Percentiles rank a stretch among this genome's conserved stretches.
These are phyloP conservation scores for Todiramphus chloris DNA, from an alignment of 2,113 vertebrate genomes.

Conservation along the genomic window DNA sequence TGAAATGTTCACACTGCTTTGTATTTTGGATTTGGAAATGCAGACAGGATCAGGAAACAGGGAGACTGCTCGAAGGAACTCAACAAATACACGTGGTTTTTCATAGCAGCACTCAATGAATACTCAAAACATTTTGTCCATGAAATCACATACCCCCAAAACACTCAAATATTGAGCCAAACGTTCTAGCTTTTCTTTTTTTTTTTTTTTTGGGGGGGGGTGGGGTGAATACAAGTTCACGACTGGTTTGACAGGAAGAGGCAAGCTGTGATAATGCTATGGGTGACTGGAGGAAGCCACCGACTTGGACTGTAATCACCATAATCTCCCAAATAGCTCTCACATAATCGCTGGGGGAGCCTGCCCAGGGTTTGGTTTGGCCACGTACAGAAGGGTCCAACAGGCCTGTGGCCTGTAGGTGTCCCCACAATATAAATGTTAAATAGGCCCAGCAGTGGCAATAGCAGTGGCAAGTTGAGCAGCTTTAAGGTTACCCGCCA, in stretches of 20 bases:
- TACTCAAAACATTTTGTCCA: background rate
- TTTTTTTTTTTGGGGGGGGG: background rate
- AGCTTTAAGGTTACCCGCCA: background rate
- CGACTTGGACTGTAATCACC: background rate
- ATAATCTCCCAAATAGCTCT: background rate
- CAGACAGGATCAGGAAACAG: background rate
- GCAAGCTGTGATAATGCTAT: background rate
- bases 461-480: background rate
- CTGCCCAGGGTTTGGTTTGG: background rate
- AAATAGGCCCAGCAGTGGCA: constrained; percentile 5
- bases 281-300: background rate
- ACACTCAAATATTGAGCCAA: background rate
- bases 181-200: background rate
- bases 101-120: background rate
- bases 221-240: background rate
- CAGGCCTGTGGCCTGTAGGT: constrained; percentile 53
- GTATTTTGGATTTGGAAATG: background rate
- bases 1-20: background rate
- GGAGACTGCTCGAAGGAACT: background rate
- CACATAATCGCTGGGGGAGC: background rate
- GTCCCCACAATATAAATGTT: constrained; percentile 68
- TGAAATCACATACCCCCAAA: background rate
- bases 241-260: background rate
- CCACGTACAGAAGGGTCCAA: background rate
- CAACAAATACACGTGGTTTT: background rate